phyloP scores from a whole-genome alignment of 2,888 invertebrate species.

The Drosophila ustulata region DNA sequence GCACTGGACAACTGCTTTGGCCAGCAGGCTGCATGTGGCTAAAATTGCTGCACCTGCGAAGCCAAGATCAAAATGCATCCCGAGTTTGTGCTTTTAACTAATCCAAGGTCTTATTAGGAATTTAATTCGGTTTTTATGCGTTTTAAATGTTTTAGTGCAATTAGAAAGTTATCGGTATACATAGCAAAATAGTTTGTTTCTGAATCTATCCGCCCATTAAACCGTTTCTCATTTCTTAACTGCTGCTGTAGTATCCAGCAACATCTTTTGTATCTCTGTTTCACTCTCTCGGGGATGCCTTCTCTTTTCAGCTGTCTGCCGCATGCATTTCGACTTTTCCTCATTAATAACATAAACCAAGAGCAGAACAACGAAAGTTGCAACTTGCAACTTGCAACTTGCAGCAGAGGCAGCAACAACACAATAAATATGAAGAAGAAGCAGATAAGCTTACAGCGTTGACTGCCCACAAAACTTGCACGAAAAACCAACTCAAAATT shows the following conservation, averaged over 20 bases:
- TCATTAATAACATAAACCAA: conserved; percentile 73
- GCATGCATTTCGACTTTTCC: conserved; percentile 72
- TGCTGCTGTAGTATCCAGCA: neutral
- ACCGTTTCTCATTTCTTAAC: conserved; percentile 30
- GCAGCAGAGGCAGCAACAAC: conserved; percentile 29
- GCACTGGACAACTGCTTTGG: conserved; percentile 1
- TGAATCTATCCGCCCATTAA: conserved; percentile 25
- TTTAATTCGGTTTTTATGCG: neutral
- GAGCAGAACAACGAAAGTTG: conserved; percentile 48
- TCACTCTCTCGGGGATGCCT: neutral
- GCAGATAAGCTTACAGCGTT: conserved; percentile 43
- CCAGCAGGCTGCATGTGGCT: conserved; percentile 11
- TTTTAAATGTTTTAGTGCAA: neutral
- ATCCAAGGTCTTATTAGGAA: neutral
- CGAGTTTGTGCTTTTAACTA: neutral
- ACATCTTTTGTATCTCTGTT: neutral
- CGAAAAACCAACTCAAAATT: conserved; percentile 72
- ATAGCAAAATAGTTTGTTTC: neutral
- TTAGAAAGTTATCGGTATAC: neutral
- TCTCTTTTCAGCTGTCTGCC: conserved; percentile 40
- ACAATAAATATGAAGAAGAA: conserved; percentile 11
- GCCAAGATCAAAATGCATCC: neutral
- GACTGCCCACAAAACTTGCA: conserved; percentile 71
- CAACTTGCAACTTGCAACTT: conserved; percentile 32
- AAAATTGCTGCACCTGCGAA: conserved; percentile 48